Percentiles rank a stretch among this genome's conserved stretches.
Conservation (phyloP, 2,113 vertebrate genomes). For the Rhinoderma darwinii region DNA sequence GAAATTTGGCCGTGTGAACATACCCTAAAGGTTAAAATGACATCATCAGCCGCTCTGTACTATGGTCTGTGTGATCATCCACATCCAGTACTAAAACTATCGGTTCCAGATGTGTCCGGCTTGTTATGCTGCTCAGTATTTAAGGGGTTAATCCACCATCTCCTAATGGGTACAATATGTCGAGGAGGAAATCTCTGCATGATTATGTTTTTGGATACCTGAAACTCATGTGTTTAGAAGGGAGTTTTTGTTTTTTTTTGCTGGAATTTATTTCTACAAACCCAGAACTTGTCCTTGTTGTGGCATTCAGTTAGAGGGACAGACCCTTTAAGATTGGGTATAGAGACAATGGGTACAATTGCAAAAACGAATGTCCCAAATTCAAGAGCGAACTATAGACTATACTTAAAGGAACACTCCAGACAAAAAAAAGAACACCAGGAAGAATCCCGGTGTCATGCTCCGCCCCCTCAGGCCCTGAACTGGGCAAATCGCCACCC, state of each 20-base stretch:
- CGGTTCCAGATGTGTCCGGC: constrained; percentile 24
- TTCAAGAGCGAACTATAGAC: too few relatives aligned
- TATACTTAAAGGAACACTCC: too few relatives aligned
- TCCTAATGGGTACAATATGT: not conserved
- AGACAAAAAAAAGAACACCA: too few relatives aligned
- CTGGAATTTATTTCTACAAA: not conserved
- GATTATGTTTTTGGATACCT: not conserved
- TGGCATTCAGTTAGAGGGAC: not conserved
- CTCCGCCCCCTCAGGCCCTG: too few relatives aligned
- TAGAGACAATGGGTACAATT: too few relatives aligned
- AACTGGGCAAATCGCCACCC: too few relatives aligned
- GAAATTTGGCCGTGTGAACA: too few relatives aligned
- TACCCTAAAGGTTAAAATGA: too few relatives aligned
- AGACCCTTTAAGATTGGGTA: too few relatives aligned
- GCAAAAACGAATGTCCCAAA: too few relatives aligned
- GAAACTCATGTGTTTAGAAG: not conserved
- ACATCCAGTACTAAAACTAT: not conserved
- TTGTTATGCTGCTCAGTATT: not conserved
- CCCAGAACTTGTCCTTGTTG: not conserved
- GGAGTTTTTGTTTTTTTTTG: not conserved
- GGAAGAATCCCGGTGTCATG: too few relatives aligned
- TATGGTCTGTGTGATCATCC: not conserved
- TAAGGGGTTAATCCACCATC: not conserved
- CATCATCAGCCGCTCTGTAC: not conserved
- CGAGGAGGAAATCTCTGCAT: not conserved